Conservation (phyloP, 2,888 invertebrate genomes). For the Drosophila kambysellisi region DNA sequence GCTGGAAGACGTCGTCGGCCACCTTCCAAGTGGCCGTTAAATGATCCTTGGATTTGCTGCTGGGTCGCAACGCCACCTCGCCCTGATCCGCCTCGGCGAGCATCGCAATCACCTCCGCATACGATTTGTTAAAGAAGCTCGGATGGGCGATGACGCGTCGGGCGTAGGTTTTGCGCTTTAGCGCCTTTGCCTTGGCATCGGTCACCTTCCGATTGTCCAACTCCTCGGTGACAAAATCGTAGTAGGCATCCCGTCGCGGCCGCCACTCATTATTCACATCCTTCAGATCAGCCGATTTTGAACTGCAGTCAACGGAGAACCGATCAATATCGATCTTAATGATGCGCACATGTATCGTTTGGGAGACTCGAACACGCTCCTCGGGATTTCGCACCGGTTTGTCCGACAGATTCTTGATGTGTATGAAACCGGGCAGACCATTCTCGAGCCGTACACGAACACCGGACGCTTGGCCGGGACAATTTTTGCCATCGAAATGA, state of each 20-base stretch:
- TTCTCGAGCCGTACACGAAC: conserved; percentile 96
- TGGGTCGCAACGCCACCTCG: conserved; percentile 97
- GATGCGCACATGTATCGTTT: conserved; percentile 94
- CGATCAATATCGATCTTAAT: conserved; percentile 98
- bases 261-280: conserved; percentile 97
- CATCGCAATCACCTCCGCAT: conserved; percentile 95
- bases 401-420: conserved; percentile 96
- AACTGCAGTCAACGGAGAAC: conserved; percentile 97
- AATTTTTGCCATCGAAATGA: conserved; percentile 97
- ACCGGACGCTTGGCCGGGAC: conserved; percentile 98
- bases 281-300: conserved; percentile 95
- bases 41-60: conserved; percentile 98
- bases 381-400: conserved; percentile 96
- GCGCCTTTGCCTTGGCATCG: conserved; percentile 88
- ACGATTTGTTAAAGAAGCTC: conserved; percentile 98
- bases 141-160: conserved; percentile 99
- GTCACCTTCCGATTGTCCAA: conserved; percentile 91
- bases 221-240: conserved; percentile 94
- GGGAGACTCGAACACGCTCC: conserved; percentile 94
- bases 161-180: conserved; percentile 87
- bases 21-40: conserved; percentile 99
- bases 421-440: conserved; percentile 96
- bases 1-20: conserved; percentile 96
- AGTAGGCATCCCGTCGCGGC: conserved; percentile 94
- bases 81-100: conserved; percentile 98